These are phyloP conservation scores for Periophthalmus modestus DNA, from an alignment of 2,113 vertebrate species.

Conservation along the genomic window DNA sequence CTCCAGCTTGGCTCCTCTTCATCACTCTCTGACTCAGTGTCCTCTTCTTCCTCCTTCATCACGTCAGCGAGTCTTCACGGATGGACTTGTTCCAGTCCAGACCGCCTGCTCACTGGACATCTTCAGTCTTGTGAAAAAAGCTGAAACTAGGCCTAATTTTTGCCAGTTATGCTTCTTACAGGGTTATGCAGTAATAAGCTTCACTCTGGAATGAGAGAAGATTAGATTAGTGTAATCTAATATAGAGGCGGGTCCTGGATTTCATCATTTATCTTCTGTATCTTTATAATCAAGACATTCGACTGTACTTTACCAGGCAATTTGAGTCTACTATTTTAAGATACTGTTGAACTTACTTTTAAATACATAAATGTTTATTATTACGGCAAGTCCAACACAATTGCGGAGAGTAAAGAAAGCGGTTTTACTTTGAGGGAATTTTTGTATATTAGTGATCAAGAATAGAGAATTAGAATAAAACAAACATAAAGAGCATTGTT, in stretches of 20 bases:
- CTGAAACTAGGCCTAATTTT: conserved; percentile 29
- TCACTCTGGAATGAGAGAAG: neutral
- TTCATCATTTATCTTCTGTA: neutral
- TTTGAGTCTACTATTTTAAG: neutral
- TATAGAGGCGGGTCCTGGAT: neutral
- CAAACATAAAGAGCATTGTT: neutral
- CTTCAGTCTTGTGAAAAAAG: conserved; percentile 11
- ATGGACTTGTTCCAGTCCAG: conserved; percentile 38
- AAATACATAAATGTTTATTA: no score
- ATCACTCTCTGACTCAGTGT: conserved; percentile 43
- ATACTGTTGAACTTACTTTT: neutral
- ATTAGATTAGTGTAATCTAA: neutral
- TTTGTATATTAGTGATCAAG: neutral
- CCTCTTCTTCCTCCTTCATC: conserved; percentile 27
- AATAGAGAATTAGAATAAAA: neutral
- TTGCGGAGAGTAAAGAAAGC: no score
- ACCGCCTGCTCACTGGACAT: conserved; percentile 26
- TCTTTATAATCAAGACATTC: neutral
- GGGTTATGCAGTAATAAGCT: conserved; percentile 2
- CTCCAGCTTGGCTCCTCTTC: neutral
- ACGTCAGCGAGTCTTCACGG: conserved; percentile 60
- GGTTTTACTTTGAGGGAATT: no score
- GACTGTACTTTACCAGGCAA: neutral
- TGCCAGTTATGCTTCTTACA: conserved; percentile 7
- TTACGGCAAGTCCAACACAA: no score